Evolutionary conservation across 1,140 invertebrate species (phyloP), one percentile per base, ranked within the genome.

Genomic region (Bombus picipes): DNA sequence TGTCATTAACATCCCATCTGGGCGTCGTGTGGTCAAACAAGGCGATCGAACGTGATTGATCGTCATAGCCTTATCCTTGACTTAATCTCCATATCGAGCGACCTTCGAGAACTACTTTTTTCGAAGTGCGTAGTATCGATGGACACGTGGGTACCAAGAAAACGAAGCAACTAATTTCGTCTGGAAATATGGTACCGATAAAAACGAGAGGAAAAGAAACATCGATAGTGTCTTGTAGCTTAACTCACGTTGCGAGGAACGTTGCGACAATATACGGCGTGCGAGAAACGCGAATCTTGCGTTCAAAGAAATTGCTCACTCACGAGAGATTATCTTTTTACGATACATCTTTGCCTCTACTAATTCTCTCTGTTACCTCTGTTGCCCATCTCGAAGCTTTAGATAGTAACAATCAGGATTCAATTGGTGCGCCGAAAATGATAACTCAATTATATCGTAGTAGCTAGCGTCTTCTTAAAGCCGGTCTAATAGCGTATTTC

Each of bases 1-100:
- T 43, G 65, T 88, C 81, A 90, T 90, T 88, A 88, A 83, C 83
- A 43, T 88, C 75, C 86, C 82, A 90, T 73, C 75, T 62, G 83
- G 59, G 66, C 62, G 85, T 83, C 43, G 73, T 73, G 76, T 66
- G 43, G 68, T 62, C 43, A 65, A 53, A 47, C 66, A 57, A 85
- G 87, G 87, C 73, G 72, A 47, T 83, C n/a, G 47, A 62, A 83
- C 68, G 72, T 83, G 87, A 90, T 91, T 53, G 57, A 88, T 86
- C 76, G 68, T 83, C 81, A 34, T 32, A 65, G 76, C 32, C 43
- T 86, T 85, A 90, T 81, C 83, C 80, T 91, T 91, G 83, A 47
- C 41, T 86, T 76, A 83, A 91, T 83, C 89, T 84, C 73, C 77
- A 77, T 90, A 88, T 90, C 81, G 74, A 88, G 76, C 57, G 71